Percentiles rank a stretch among this genome's conserved stretches.
These are phyloP conservation scores for Scaptomyza parva DNA, from an alignment of 2,888 invertebrate genomes.

Conservation along the genomic window DNA sequence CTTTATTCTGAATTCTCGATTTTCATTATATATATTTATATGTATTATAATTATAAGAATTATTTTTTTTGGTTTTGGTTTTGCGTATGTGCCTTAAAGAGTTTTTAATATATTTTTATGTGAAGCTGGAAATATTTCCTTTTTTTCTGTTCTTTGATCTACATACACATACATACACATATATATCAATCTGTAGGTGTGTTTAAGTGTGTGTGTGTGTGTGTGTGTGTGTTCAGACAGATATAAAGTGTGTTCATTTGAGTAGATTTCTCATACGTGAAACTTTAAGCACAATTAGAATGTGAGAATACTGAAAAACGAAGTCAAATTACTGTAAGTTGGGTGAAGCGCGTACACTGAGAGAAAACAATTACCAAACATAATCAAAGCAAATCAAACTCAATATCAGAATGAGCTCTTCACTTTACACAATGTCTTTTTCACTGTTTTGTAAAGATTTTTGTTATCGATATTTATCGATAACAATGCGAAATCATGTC, in stretches of 20 bases:
- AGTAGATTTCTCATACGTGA: slow-evolving; percentile 5
- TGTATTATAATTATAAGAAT: slow-evolving; percentile 17
- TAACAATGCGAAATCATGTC: neutral
- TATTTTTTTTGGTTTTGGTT: slow-evolving; percentile 14
- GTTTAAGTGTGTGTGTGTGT: slow-evolving; percentile 4
- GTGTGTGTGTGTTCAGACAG: slow-evolving; percentile 14
- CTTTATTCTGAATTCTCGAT: slow-evolving; percentile 54
- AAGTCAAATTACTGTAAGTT: too few species aligned
- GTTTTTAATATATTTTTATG: slow-evolving; percentile 10
- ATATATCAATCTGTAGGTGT: slow-evolving; percentile 13
- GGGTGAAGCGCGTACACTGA: too few species aligned
- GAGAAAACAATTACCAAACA: too few species aligned
- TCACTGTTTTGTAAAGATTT: neutral
- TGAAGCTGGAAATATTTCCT: slow-evolving; percentile 24
- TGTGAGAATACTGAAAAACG: too few species aligned
- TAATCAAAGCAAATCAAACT: too few species aligned
- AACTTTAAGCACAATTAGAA: neutral
- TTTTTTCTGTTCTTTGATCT: slow-evolving; percentile 16
- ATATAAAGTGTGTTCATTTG: slow-evolving; percentile 17
- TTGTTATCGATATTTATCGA: neutral
- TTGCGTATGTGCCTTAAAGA: slow-evolving; percentile 27
- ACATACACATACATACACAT: slow-evolving; percentile 2
- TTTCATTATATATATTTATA: slow-evolving; percentile 28
- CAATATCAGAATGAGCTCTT: neutral
- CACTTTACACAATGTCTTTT: neutral